phyloP scores from a whole-genome alignment of 2,797 vertebrate genomes.

The Psittacula derbiana region DNA sequence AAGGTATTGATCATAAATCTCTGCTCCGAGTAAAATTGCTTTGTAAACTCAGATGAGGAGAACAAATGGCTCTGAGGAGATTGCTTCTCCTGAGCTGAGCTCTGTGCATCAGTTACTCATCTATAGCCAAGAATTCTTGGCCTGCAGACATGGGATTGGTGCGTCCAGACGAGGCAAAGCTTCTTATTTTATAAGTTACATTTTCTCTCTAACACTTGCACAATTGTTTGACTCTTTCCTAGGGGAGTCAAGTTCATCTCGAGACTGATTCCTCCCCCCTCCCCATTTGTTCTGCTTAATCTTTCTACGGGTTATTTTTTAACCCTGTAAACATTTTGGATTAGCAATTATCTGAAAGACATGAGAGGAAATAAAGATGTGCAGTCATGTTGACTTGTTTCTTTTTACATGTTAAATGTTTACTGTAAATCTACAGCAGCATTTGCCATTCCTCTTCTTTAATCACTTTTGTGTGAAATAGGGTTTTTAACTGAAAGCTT shows the following conservation, averaged over 20 bases:
- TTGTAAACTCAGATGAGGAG: neutral
- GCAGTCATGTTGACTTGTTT: neutral
- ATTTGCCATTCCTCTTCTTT: neutral
- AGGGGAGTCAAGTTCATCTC: slow-evolving; percentile 1
- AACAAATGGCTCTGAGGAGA: neutral
- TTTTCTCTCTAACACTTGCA: slow-evolving; percentile 8
- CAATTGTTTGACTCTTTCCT: neutral
- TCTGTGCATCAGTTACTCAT: neutral
- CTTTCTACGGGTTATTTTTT: slow-evolving; percentile 29
- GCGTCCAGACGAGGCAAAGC: neutral
- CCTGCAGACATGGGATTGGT: neutral
- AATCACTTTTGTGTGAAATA: neutral
- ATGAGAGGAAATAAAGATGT: neutral
- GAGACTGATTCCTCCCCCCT: neutral
- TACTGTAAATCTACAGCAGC: neutral
- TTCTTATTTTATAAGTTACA: neutral
- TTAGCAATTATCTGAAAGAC: slow-evolving; percentile 10
- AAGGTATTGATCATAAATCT: neutral
- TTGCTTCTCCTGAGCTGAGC: neutral
- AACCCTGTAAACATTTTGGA: neutral
- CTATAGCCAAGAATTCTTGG: slow-evolving; percentile 5
- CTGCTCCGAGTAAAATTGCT: neutral
- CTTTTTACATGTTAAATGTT: neutral
- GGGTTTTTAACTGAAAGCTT: neutral
- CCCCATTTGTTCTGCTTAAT: neutral